Conservation (phyloP, 2,113 vertebrate species). For the Poicephalus gulielmi region DNA sequence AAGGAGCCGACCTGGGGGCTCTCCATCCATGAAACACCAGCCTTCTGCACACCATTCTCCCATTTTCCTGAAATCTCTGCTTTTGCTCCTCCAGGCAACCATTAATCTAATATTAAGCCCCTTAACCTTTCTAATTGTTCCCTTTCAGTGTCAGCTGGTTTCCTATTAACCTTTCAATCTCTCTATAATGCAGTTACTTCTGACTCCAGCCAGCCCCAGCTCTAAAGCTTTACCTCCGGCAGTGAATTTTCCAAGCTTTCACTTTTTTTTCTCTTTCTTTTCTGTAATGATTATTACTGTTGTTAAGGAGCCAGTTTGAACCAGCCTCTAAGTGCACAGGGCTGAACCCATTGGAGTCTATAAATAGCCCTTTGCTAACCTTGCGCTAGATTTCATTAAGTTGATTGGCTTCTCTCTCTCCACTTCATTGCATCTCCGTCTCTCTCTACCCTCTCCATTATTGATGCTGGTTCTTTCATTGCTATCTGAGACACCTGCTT, state of each 20-base stretch:
- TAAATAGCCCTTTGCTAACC: constrained; percentile 30
- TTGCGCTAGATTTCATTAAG: constrained; percentile 47
- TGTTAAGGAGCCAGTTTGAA: constrained; percentile 10
- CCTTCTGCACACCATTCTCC: not conserved
- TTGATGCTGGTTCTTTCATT: constrained; percentile 33
- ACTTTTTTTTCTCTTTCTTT: not conserved
- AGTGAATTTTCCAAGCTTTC: constrained; percentile 41
- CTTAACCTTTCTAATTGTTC: constrained; percentile 72
- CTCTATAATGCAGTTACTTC: constrained; percentile 67
- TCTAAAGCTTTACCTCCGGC: constrained; percentile 66
- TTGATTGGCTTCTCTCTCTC: constrained; percentile 23
- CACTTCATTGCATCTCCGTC: not conserved
- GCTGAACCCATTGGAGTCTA: constrained; percentile 7
- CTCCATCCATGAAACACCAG: not conserved
- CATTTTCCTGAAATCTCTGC: constrained; percentile 63
- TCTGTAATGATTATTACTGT: constrained; percentile 42
- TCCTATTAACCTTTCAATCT: constrained; percentile 72
- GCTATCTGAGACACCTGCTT: not conserved
- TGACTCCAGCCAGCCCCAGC: constrained; percentile 45
- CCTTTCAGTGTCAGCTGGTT: constrained; percentile 63
- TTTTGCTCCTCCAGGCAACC: constrained; percentile 62
- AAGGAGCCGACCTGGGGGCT: not conserved
- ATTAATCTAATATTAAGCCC: constrained; percentile 71
- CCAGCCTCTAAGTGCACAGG: constrained; percentile 24
- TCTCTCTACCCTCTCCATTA: constrained; percentile 17